Percentiles rank a stretch among this genome's conserved stretches.
Evolutionary conservation across 2,797 vertebrate genomes (phyloP).

Genomic region (Hippopotamyrus pictus): DNA sequence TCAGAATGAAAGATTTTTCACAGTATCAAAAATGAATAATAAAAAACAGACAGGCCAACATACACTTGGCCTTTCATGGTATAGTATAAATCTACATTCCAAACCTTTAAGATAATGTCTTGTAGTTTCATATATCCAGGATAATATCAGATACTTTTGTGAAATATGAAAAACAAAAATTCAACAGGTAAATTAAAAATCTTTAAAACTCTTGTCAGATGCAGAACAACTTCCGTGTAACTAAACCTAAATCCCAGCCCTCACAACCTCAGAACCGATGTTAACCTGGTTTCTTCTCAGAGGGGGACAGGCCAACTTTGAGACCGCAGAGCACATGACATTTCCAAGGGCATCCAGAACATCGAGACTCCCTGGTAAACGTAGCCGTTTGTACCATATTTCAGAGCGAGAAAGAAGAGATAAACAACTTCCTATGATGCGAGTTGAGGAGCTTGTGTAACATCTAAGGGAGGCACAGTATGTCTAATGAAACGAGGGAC

Average conservation of each 20-base stretch:
- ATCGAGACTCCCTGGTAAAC: background rate
- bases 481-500: constrained; percentile 10
- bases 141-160: constrained; percentile 71
- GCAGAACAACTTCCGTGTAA: constrained; percentile 45
- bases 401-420: constrained; percentile 24
- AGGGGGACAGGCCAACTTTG: constrained; percentile 34
- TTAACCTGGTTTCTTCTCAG: constrained; percentile 35
- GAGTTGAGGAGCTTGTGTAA: constrained; percentile 38
- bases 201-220: constrained; percentile 36
- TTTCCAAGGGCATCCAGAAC: constrained; percentile 34
- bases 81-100: constrained; percentile 80
- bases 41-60: constrained; percentile 68
- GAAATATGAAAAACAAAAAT: constrained; percentile 53
- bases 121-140: constrained; percentile 72
- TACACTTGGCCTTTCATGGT: constrained; percentile 71
- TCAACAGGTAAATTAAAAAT: constrained; percentile 47
- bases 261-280: constrained; percentile 35
- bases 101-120: constrained; percentile 67
- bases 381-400: constrained; percentile 38
- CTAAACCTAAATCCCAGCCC: constrained; percentile 38
- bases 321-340: constrained; percentile 25
- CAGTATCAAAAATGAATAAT: constrained; percentile 92
- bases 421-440: constrained; percentile 33
- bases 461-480: constrained; percentile 31
- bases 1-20: constrained; percentile 87